Base-by-base conservation (phyloP, 2,888 invertebrate genomes). In the Nipponacmea schrenckii region DNA sequence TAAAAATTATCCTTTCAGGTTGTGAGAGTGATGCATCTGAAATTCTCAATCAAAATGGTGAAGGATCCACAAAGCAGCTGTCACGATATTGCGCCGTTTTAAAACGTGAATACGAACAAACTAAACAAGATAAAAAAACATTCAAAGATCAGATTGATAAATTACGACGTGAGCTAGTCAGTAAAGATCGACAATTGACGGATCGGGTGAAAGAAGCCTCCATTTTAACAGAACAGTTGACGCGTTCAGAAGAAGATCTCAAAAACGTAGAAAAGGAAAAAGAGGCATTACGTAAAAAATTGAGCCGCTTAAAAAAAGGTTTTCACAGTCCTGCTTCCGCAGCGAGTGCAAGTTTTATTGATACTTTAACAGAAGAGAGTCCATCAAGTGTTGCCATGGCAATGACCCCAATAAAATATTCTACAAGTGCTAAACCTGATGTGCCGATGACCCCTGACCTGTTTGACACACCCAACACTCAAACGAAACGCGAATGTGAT, bases 41-140 rank as follows among this genome's bases (percentile, higher is more conserved):
- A 12, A 77, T 85, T 27, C 73, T 87, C 20, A 50, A 75, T 8
- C 77, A 74, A 27, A 77, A 81, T 64, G 77, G 80, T 12, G 80
- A 81, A 14, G 81, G 81, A 39, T 77, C 80, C 14, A 67, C 82
- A 0, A 78, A 80, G 62, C 80, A 83, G 69, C 71, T 87, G 24
- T 80, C 84, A 1, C 80, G 81, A 26, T 83, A 85, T 71, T 80
- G 84, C 27, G 78, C 80, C 20, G 82, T 87, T 10, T 71, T 86
- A 31, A 84, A 86, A 70, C 76, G 84, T 15, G 87, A 87, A 73
- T 84, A 83, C 45, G 81, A 82, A 69, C 79, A 83, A 69, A 77
- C 82, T 12, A 81, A 83, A 71, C 63, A 72, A 15, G 85, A 86
- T 27, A 83, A 83, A 71, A 79, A 80, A 70, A 70, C 74, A 2